Evolutionary conservation across 92 coral and sea anemone genomes (phyloP).

Genomic region (Porites cylindrica): DNA sequence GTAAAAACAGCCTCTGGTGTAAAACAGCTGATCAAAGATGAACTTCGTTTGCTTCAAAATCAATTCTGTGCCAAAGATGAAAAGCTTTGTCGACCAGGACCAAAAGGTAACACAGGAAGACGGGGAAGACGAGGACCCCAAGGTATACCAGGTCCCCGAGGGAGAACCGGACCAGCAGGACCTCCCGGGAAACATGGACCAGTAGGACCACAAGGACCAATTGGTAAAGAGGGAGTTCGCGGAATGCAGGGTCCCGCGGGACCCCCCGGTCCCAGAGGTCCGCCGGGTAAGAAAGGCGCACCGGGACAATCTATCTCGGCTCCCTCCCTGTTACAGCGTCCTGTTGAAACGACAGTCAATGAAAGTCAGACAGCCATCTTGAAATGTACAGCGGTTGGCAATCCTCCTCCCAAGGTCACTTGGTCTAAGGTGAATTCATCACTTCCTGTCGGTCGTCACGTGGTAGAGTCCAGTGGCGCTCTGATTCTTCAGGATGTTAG

Average conservation of each 20-base stretch:
- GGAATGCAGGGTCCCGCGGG: neutral
- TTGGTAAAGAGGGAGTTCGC: neutral
- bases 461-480: neutral
- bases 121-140: neutral
- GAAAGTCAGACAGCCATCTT: neutral
- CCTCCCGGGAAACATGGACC: neutral
- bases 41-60: neutral
- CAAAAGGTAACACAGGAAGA: neutral
- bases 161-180: neutral
- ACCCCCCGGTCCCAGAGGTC: neutral
- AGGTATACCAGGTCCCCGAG: neutral
- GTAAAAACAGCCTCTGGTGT: neutral
- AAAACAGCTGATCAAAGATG: neutral
- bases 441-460: neutral
- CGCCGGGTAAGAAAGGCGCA: neutral
- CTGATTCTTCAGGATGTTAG: neutral
- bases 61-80: neutral
- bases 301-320: neutral
- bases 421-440: neutral
- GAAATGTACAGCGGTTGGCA: neutral
- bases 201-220: neutral
- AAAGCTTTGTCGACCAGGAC: neutral
- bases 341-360: neutral
- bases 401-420: neutral
- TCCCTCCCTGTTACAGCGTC: neutral